Conservation (phyloP, 2,113 vertebrate genomes). For the Talpa occidentalis region DNA sequence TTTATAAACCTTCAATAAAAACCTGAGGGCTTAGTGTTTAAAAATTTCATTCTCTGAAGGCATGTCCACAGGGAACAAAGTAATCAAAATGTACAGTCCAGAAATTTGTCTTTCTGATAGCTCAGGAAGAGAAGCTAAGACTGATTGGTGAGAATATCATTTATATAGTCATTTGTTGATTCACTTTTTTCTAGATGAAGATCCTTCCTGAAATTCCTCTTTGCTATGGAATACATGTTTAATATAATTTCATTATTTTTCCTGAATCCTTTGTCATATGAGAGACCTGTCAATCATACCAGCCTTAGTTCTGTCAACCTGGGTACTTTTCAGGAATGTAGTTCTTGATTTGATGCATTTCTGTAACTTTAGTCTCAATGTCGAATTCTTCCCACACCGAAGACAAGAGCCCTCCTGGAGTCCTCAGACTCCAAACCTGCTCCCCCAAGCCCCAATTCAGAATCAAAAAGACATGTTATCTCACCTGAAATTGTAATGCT, state of each 20-base stretch:
- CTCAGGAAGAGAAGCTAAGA: neutral
- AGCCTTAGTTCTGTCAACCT: neutral
- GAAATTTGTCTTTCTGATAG: neutral
- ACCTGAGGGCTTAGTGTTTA: neutral
- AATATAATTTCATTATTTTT: neutral
- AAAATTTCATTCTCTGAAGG: conserved; percentile 26
- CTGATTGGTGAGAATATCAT: neutral
- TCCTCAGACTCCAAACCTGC: too few relatives aligned
- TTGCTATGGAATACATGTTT: neutral
- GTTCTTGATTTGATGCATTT: neutral
- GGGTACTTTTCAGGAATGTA: neutral
- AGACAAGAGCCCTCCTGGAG: too few relatives aligned
- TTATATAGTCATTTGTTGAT: neutral
- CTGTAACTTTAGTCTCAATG: too few relatives aligned
- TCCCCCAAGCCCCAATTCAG: too few relatives aligned
- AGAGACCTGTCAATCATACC: neutral
- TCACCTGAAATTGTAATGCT: neutral
- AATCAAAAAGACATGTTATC: neutral
- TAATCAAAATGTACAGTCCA: neutral
- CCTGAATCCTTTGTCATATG: neutral
- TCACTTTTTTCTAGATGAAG: neutral
- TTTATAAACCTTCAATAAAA: conserved; percentile 52
- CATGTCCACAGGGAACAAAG: neutral
- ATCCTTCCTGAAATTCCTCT: conserved; percentile 12
- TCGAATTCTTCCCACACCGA: too few relatives aligned